A percentile compares a stretch with the other conserved stretches of the same genome.
Evolutionary conservation across 2,888 invertebrate species (phyloP).

Genomic region (Pogonocherus hispidulus): DNA sequence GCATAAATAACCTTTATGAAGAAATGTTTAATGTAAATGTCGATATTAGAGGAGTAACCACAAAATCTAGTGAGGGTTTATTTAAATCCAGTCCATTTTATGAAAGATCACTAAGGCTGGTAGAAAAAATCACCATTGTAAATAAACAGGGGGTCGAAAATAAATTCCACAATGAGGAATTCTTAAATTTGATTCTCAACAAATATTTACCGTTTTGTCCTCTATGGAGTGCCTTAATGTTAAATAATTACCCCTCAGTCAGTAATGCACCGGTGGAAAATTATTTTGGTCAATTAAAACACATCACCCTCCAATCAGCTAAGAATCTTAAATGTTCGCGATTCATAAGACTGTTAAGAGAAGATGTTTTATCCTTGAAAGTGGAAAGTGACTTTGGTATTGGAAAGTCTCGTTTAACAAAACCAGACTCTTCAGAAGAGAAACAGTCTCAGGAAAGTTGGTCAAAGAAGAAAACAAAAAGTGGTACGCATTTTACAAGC

Average conservation of each 20-base stretch:
- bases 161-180: constrained; percentile 1
- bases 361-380: constrained; percentile 23
- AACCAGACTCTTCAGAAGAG: not conserved
- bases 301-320: constrained; percentile 2
- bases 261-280: constrained; percentile 34
- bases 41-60: not conserved
- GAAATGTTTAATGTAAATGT: not conserved
- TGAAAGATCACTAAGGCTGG: not conserved
- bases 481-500: not conserved
- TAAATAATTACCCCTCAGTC: not conserved
- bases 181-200: constrained; percentile 1
- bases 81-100: constrained; percentile 17
- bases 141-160: not conserved
- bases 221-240: constrained; percentile 29
- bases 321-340: constrained; percentile 34
- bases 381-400: not conserved
- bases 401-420: not conserved
- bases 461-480: not conserved
- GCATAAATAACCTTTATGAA: not conserved
- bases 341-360: constrained; percentile 24
- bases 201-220: constrained; percentile 35
- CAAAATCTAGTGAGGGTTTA: not conserved
- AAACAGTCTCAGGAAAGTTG: constrained; percentile 4
- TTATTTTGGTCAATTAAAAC: constrained; percentile 26
- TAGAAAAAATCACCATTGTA: not conserved